Evolutionary conservation across 2,113 vertebrate species (phyloP), one percentile per base, ranked within the genome.

Genomic region (Ochotona curzoniae): DNA sequence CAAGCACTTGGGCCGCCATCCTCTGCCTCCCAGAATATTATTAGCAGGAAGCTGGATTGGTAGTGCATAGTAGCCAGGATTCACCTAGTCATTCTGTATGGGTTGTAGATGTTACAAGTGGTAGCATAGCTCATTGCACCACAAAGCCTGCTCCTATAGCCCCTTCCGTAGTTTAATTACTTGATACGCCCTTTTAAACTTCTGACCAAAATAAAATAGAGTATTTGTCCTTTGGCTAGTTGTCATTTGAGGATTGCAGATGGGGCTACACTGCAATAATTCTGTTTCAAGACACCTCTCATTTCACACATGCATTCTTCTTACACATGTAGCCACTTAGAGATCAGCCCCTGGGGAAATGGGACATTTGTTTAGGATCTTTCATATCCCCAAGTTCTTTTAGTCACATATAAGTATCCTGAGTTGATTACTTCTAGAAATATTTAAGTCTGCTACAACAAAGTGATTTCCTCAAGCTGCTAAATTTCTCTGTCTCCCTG

Each of bases 361-460:
- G 25, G 60, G 66, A 26, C 28, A 25, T 17, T 57, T 79, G 70
- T 38, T 83, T 67, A 11, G 44, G 26, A n/a, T 71, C 14, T 75
- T 49, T 70, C 35, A 4, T 49, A 44, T 73, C 66, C 7, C 14
- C 38, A 61, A 23, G 20, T 79, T 84, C 76, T 57, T 96, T n/a
- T 38, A 78, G 81, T 93, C 61, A 78, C 5, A 26, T 84, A 51
- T 89, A 63, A 69, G 91, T 76, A 74, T 85, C 90, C 70, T 76
- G 54, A 91, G 91, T 79, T 75, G 49, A 93, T 89, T 21, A 17
- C 49, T 89, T 84, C 71, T 87, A 89, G 87, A 91, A 91, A 86
- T 38, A 80, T 70, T 75, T 26, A 76, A 44, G 61, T 79, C 71
- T 86, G 18, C 76, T 80, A 91, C 73, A 82, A 69, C 21, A 44